Base-by-base conservation (phyloP, 2,113 vertebrate species). In the Sinocyclocheilus rhinocerous region DNA sequence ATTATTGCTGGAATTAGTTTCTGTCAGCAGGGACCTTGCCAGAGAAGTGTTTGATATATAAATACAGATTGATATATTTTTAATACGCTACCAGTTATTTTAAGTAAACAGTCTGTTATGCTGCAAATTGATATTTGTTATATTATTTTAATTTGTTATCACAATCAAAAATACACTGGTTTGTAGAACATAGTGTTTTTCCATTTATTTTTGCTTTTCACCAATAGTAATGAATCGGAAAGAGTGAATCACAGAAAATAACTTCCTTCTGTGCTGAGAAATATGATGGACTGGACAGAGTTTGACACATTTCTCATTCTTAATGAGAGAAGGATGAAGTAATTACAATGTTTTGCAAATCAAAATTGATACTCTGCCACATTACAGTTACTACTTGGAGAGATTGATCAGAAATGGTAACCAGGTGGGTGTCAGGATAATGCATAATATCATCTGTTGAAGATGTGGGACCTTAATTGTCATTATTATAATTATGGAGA, bases 401-500 rank as follows among this genome's bases (percentile, higher is more conserved):
- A 33, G 10, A 22, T 33, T 59, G 18, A n/a, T 36, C 18, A 79
- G 18, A 11, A 79, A 57, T 6, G 4, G 26, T n/a, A 59, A 5
- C 18, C 52, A 36, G 4, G 11, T 79, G 76, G 18, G 52, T 79
- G 55, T 59, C 55, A 59, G 11, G 52, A 59, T 79, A 45, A 73
- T 73, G 12, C 22, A 24, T n/a, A 42, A 73, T 45, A 5, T 73
- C 39, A 45, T 45, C 20, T n/a, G 6, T 24, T 45, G 11, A 70
- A 20, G 33, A 69, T 8, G 75, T 59, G 4, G 12, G 1, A 59
- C 76, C 39, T 33, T 79, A 79, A 39, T 79, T 79, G 22, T 75
- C 39, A 75, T 72, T 72, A 78, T 78, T 78, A 22, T 78, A 33
- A 36, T 78, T 57, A 18, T 76, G 11, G 11, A 76, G 12, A 24